Evolutionary conservation across 1,140 invertebrate genomes (phyloP), one percentile per base, ranked within the genome.

Genomic region (Geopemphigus sp.): DNA sequence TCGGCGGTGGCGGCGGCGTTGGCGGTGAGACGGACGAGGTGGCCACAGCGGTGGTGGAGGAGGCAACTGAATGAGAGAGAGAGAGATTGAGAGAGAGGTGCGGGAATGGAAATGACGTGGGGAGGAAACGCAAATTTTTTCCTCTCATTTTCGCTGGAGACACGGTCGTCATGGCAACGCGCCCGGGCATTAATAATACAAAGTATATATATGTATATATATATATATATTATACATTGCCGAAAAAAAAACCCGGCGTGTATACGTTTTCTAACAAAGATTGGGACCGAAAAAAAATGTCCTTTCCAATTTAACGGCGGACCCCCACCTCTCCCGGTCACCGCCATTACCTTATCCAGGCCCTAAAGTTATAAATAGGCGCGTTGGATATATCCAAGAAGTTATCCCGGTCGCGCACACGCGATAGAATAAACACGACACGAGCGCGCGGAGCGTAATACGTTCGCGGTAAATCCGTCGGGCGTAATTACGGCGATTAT

Each of bases 151-250:
- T 78, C 74, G 74, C 74, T 63, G 74, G 74, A 78, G 74, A 78
- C 74, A 63, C 57, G 74, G 39, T 78, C 56, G 56, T 54, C 74
- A 47, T 78, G 57, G 74, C 39, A 78, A 78, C 74, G 57, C 45
- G 74, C 74, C 74, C 74, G 74, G 74, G 74, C 74, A 78, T 78
- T 78, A 78, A 78, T 78, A 78, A 78, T 78, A 78, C 74, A 78
- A 29, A 78, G 57, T 63, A 63, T 63, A 63, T 78, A 26, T 45
- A 59, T 45, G 61, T 8, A 45, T 22, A 24, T 22, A 57, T 56
- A 57, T 24, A 24, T n/a, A 24, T 61, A 61, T 29, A 61, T 26
- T 26, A 61, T 6, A 15, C 15, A 10, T n/a, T 22, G 22, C 26
- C n/a, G 26, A 63, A 63, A 63, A 63, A 29, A 72, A 73, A 78